phyloP scores from a whole-genome alignment of 2,797 vertebrate species.

The Fringilla coelebs region DNA sequence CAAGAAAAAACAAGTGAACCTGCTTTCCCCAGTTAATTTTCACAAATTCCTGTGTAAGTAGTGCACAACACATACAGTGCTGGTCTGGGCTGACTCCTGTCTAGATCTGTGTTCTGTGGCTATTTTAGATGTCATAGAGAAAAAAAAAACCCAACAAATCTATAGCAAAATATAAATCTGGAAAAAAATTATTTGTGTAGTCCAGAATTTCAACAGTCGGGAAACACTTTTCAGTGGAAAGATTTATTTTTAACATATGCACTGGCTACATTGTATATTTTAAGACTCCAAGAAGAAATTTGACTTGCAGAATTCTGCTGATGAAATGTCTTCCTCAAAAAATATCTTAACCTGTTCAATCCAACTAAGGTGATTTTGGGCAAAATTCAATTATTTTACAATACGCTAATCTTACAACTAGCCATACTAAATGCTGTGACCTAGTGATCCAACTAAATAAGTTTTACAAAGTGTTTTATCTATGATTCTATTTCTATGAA shows the following conservation, averaged over 20 bases:
- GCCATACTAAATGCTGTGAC: not conserved
- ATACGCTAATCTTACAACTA: not conserved
- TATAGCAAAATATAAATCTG: not conserved
- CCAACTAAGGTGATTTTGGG: not conserved
- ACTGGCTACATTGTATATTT: not conserved
- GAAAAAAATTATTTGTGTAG: not conserved
- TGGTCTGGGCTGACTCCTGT: not conserved
- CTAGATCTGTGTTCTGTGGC: not conserved
- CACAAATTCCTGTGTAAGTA: not conserved
- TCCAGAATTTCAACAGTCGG: not conserved
- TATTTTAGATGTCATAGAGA: not conserved
- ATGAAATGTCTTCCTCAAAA: not conserved
- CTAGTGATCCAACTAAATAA: not conserved
- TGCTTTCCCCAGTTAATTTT: not conserved
- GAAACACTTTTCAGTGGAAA: not conserved
- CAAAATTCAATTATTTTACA: not conserved
- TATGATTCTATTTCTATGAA: not conserved
- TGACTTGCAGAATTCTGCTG: not conserved
- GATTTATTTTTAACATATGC: not conserved
- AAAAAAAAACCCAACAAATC: not conserved
- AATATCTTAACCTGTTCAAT: not conserved
- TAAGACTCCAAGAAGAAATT: not conserved
- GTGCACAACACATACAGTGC: accelerated
- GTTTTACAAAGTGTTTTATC: not conserved
- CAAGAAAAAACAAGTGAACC: not conserved